Conservation (phyloP, 1,140 invertebrate species). For the Periplaneta americana region DNA sequence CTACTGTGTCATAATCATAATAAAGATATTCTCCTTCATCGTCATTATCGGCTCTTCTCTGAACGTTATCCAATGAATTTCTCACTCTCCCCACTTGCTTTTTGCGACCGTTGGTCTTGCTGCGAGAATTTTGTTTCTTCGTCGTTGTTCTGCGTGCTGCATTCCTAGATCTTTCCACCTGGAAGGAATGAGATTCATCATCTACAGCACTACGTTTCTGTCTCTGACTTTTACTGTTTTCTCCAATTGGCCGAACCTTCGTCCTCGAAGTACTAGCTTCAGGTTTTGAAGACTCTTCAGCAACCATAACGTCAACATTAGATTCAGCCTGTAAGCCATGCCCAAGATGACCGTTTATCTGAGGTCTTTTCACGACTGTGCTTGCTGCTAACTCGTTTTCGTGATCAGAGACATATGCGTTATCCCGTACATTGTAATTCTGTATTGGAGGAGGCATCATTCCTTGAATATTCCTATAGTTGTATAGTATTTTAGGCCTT, state of each 20-base stretch:
- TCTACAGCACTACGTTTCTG: not conserved
- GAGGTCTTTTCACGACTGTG: not conserved
- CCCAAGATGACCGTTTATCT: not conserved
- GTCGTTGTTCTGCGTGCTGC: not conserved
- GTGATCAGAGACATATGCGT: not conserved
- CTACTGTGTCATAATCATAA: not conserved
- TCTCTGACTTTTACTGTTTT: not conserved
- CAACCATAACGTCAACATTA: not conserved
- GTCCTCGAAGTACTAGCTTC: not conserved
- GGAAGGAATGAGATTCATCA: not conserved
- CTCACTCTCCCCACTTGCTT: not conserved
- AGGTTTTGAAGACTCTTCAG: not conserved
- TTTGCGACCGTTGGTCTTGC: not conserved
- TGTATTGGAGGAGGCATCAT: not conserved
- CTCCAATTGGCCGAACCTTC: not conserved
- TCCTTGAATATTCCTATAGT: not conserved
- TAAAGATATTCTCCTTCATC: not conserved
- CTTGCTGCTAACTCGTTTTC: not conserved
- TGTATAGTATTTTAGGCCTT: not conserved
- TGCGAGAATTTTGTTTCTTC: not conserved
- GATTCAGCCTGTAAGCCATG: not conserved
- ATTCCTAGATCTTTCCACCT: not conserved
- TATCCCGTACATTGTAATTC: not conserved
- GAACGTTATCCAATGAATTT: not conserved
- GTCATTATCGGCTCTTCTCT: not conserved